Conservation (phyloP, 2,113 vertebrate genomes). For the Galeopterus variegatus region DNA sequence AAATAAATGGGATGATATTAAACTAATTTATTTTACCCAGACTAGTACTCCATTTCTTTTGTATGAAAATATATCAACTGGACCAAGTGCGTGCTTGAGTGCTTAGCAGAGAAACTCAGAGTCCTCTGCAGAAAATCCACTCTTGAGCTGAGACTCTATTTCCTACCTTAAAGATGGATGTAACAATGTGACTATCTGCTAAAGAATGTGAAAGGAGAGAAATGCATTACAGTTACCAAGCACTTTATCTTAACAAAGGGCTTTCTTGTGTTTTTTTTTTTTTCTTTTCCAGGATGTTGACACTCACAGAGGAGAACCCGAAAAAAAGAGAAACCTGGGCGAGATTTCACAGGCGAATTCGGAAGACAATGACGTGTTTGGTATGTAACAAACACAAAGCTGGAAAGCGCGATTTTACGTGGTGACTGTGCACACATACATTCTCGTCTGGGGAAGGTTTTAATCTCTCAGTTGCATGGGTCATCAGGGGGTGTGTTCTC, state of each 20-base stretch:
- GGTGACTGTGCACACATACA: rapidly evolving
- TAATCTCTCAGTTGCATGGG: rapidly evolving
- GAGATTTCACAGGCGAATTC: constrained; percentile 86
- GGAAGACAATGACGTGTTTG: constrained; percentile 94
- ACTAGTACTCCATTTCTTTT: background rate
- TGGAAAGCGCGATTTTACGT: background rate
- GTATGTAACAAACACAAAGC: constrained; percentile 84
- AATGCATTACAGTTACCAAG: rapidly evolving
- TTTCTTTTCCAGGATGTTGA: constrained; percentile 85
- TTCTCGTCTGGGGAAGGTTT: rapidly evolving
- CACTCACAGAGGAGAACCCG: constrained; percentile 73
- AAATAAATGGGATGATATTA: rapidly evolving
- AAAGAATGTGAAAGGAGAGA: background rate
- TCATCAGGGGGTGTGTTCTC: rapidly evolving
- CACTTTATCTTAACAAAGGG: constrained; percentile 26
- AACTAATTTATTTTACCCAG: background rate
- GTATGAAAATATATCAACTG: rapidly evolving
- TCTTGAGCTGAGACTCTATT: rapidly evolving
- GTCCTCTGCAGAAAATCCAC: rapidly evolving
- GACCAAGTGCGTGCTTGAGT: rapidly evolving
- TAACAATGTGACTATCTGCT: too few relatives aligned
- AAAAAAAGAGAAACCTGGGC: constrained; percentile 42
- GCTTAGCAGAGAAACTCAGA: background rate
- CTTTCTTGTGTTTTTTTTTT: background rate
- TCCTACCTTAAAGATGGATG: background rate